These are phyloP conservation scores for Melanotaenia boesemani DNA, from an alignment of 2,797 vertebrate genomes.

Conservation along the genomic window DNA sequence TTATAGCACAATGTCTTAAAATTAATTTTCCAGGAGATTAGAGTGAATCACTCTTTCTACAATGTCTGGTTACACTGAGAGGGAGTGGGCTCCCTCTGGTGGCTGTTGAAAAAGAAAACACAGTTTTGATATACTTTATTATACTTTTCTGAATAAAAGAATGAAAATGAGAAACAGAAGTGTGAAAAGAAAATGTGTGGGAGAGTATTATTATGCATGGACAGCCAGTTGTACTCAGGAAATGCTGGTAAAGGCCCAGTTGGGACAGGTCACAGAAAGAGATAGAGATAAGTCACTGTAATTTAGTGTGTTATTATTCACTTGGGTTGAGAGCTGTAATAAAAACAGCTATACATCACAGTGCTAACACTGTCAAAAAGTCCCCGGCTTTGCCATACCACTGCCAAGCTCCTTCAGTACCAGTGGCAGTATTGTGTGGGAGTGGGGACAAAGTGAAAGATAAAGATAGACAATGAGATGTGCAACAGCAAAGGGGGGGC, in stretches of 20 bases:
- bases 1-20: slow-evolving; percentile 75
- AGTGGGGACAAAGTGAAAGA: slow-evolving; percentile 29
- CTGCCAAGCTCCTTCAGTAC: slow-evolving; percentile 59
- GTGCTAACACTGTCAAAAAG: slow-evolving; percentile 68
- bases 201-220: slow-evolving; percentile 25
- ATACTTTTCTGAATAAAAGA: slow-evolving; percentile 10
- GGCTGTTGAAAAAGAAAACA: slow-evolving; percentile 27
- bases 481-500: slow-evolving; percentile 7
- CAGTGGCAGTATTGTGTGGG: slow-evolving; percentile 40
- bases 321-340: slow-evolving; percentile 56
- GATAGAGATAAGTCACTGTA: slow-evolving; percentile 75
- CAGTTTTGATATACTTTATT: slow-evolving; percentile 2
- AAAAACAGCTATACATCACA: slow-evolving; percentile 73
- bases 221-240: slow-evolving; percentile 42
- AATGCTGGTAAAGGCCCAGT: slow-evolving; percentile 46
- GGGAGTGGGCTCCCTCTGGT: slow-evolving; percentile 70
- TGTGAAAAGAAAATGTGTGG: slow-evolving; percentile 8
- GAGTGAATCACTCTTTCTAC: slow-evolving; percentile 55
- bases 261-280: slow-evolving; percentile 45
- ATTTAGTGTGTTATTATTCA: slow-evolving; percentile 76
- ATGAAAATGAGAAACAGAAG: slow-evolving; percentile 11
- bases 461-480: slow-evolving; percentile 29
- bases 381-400: slow-evolving; percentile 48
- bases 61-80: slow-evolving; percentile 37
- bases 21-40: slow-evolving; percentile 78